Percentiles rank a stretch among this genome's conserved stretches.
Evolutionary conservation across 37 sponge, comb jelly and placozoan species (phyloP).

Genomic region (Halichondria panicea): DNA sequence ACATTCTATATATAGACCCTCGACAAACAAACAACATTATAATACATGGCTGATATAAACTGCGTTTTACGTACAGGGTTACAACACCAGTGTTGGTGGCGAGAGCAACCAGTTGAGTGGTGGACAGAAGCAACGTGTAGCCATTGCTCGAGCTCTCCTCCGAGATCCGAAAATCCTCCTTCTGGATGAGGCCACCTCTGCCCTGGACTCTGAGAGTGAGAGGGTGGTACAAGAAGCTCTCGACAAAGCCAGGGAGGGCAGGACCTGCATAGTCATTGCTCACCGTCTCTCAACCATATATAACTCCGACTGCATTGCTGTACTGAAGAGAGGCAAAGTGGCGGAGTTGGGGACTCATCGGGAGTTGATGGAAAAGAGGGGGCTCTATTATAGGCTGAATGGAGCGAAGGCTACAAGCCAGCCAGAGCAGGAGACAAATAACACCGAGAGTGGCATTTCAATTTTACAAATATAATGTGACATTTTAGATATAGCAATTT

Average conservation of each 20-base stretch:
- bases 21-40: too few relatives aligned
- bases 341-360: slow-evolving; percentile 63
- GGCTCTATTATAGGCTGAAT: slow-evolving; percentile 66
- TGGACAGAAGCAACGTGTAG: slow-evolving; percentile 81
- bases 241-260: slow-evolving; percentile 79
- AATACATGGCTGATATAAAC: too few relatives aligned
- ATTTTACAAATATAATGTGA: too few relatives aligned
- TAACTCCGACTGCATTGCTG: slow-evolving; percentile 74
- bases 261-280: slow-evolving; percentile 82
- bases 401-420: too few relatives aligned
- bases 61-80: slow-evolving; percentile 50
- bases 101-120: slow-evolving; percentile 71
- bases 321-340: slow-evolving; percentile 60
- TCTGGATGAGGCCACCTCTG: slow-evolving; percentile 86
- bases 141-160: slow-evolving; percentile 79
- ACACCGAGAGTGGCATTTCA: too few relatives aligned
- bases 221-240: slow-evolving; percentile 86
- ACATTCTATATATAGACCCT: too few relatives aligned
- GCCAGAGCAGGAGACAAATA: too few relatives aligned
- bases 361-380: slow-evolving; percentile 49
- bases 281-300: slow-evolving; percentile 86
- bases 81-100: slow-evolving; percentile 60
- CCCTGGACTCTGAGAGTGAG: slow-evolving; percentile 80
- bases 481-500: too few relatives aligned
- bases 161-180: slow-evolving; percentile 74